Base-by-base conservation (phyloP, 2,888 invertebrate species). In the Ceriagrion tenellum region DNA sequence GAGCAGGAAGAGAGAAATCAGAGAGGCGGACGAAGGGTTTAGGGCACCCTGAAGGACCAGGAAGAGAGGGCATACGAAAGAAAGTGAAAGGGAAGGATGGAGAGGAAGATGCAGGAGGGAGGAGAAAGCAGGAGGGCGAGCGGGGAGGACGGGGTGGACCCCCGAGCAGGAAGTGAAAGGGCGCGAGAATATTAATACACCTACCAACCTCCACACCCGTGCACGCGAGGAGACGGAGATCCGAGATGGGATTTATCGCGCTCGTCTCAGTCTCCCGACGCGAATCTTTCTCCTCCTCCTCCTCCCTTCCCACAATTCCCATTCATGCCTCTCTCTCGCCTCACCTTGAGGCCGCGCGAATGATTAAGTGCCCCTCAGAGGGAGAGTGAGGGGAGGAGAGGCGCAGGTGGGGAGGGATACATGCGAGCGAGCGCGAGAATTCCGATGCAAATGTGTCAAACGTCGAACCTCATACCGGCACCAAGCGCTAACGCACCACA, bases 171-270 rank as follows among this genome's bases (percentile, higher is more conserved):
- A 81, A 81, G 81, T 81, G 81, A 81, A 81, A 81, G 81, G 81
- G 35, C 81, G 81, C 81, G 81, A 35, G 81, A 81, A 81, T 81
- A 81, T 81, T 81, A 81, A 81, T 81, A 81, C 81, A 59, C 59
- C 59, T 59, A 47, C 47, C 47, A n/a, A n/a, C n/a, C n/a, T n/a
- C n/a, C 56, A 8, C 12, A 2, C 59, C 35, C 30, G 13, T 81
- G 81, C 30, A 35, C 30, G 81, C 13, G 81, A 35, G 30, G 16
- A 6, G 81, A n/a, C 13, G 35, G 81, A 81, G 26, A 26, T 69
- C 69, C 35, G 13, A 35, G 35, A 35, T 13, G 30, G 81, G 35
- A 81, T 81, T 81, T 81, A 81, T 81, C 81, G 81, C 81, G 81
- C 59, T 59, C 81, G 81, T 81, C 81, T 23, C 26, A 8, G 81